phyloP scores from a whole-genome alignment of 2,797 vertebrate genomes.

The Rallus crepitans region DNA sequence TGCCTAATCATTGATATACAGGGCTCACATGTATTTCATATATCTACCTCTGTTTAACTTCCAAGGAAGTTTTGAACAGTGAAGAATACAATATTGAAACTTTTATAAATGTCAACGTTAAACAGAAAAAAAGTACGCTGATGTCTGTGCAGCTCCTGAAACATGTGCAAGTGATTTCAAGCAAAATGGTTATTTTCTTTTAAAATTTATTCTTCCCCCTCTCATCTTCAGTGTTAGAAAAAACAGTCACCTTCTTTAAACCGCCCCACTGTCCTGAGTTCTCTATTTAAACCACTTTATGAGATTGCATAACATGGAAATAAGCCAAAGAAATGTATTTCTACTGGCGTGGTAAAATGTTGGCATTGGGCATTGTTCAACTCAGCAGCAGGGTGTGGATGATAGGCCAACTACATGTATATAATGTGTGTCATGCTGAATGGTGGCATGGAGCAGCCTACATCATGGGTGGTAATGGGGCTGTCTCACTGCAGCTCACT shows the following conservation, averaged over 20 bases:
- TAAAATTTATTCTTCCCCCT: background rate
- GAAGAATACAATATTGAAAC: background rate
- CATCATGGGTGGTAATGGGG: background rate
- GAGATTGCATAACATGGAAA: background rate
- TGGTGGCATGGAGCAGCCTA: background rate
- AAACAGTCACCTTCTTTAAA: background rate
- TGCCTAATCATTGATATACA: background rate
- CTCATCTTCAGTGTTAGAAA: background rate
- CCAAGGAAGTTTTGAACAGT: background rate
- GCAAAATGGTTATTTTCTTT: background rate
- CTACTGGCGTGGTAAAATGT: background rate
- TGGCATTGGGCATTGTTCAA: constrained; percentile 40
- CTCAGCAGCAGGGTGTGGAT: background rate
- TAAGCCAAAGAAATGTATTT: constrained; percentile 22
- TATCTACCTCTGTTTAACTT: background rate
- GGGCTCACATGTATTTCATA: background rate
- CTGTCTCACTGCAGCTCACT: background rate
- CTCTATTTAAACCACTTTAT: background rate
- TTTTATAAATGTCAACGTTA: background rate
- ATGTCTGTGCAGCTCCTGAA: background rate
- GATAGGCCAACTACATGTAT: background rate
- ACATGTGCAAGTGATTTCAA: background rate
- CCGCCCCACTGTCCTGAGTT: background rate
- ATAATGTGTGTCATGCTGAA: background rate
- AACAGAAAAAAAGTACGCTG: background rate